Evolutionary conservation across 2,797 vertebrate species (phyloP), one percentile per base, ranked within the genome.

Genomic region (Anguilla marmorata): DNA sequence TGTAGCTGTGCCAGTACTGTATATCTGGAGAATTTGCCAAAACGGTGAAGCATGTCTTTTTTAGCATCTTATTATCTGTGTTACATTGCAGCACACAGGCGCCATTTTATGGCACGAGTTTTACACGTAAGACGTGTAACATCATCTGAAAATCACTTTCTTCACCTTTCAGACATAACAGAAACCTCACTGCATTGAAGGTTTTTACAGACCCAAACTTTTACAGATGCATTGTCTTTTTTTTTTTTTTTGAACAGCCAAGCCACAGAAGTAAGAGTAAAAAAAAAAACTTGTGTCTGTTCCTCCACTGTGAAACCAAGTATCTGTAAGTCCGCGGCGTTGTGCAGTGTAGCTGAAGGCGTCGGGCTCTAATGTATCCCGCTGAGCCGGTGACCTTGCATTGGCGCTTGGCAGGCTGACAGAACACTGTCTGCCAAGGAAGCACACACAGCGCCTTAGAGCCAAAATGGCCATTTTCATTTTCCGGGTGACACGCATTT

Each of bases 391-490:
- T 85, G 84, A 60, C 84, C 84, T 85, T 63, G 56, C 52, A 14
- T 45, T 45, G 16, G 52, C 3, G 4, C 54, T 85, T 85, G 84
- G 84, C 56, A 85, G 84, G 16, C 30, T 85, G 30, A 66, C 56
- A 85, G 58, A 54, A 66, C 21, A 12, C 58, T 85, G n/a, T 37
- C 41, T 24, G 21, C 56, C 33, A 27, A 85, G 33, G 21, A 27
- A 60, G 37, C 37, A 30, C 9, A 9, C 4, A 45, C 7, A 63
- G 7, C 8, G 84, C 56, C 84, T 63, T 66, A 66, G 54, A 63
- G 84, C 84, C 58, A 85, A 56, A 85, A 85, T 85, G 54, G 50
- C 30, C 54, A 27, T 41, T 63, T 85, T 66, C 56, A 24, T 66
- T 58, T 85, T 45, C 11, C 11, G 66, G 41, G 41, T 14, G 63